phyloP scores from a whole-genome alignment of 2,113 vertebrate genomes.

The Lamprotornis superbus region DNA sequence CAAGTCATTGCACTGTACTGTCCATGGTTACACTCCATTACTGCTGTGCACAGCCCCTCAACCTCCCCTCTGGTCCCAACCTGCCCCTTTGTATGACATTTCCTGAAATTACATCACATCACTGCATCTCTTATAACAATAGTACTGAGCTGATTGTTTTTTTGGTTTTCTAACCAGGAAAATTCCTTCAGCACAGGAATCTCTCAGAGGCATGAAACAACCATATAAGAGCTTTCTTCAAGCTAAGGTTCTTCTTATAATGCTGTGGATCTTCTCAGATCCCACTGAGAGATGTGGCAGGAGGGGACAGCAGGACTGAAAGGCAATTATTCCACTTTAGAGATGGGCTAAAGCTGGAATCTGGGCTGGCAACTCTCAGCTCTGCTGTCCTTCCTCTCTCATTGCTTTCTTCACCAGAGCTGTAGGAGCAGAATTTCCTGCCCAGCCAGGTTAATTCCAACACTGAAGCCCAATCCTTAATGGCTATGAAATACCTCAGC shows the following conservation, averaged over 20 bases:
- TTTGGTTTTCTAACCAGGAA: background rate
- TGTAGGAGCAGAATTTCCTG: background rate
- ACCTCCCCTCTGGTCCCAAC: background rate
- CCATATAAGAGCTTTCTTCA: background rate
- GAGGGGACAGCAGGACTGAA: background rate
- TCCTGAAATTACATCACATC: background rate
- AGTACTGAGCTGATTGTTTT: background rate
- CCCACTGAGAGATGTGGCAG: background rate
- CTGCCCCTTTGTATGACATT: background rate
- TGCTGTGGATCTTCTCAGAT: background rate
- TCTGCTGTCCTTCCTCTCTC: background rate
- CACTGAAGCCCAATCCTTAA: background rate
- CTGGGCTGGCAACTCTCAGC: background rate
- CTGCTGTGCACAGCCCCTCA: background rate
- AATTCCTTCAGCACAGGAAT: background rate
- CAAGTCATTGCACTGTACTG: slow-evolving; percentile 20
- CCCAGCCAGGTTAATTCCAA: background rate
- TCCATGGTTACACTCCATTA: background rate
- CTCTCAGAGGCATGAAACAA: background rate
- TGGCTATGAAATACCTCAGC: background rate
- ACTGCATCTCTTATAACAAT: background rate
- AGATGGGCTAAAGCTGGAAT: background rate
- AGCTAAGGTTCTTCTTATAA: background rate
- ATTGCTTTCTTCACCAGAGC: background rate
- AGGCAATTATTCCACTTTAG: background rate